Conservation (phyloP, 2,113 vertebrate genomes). For the Pachyramphus minor region DNA sequence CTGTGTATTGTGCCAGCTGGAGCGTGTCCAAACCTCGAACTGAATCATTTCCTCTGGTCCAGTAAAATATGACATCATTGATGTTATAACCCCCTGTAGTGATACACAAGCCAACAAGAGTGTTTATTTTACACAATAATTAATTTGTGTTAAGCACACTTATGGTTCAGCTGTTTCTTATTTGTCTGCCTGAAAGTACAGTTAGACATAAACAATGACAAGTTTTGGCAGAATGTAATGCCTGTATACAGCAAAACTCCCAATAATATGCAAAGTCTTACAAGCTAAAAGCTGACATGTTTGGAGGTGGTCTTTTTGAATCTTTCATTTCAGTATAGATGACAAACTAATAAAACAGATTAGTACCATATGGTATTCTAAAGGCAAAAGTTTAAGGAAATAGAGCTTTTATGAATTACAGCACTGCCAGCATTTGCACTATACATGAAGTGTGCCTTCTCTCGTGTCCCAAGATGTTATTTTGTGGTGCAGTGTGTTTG, state of each 20-base stretch:
- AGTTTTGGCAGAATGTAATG: not conserved
- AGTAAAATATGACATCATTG: slow-evolving; percentile 89
- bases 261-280: not conserved
- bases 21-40: slow-evolving; percentile 85
- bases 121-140: slow-evolving; percentile 16
- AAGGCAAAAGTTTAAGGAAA: not conserved
- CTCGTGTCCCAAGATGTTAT: not conserved
- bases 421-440: not conserved
- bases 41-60: slow-evolving; percentile 89
- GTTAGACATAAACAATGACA: not conserved
- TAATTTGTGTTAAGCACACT: not conserved
- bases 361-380: not conserved
- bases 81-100: slow-evolving; percentile 87
- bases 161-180: slow-evolving; percentile 12
- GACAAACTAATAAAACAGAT: not conserved
- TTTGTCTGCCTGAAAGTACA: not conserved
- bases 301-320: not conserved
- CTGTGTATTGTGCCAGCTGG: slow-evolving; percentile 85
- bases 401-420: not conserved
- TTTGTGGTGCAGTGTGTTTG: fast-evolving
- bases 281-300: not conserved
- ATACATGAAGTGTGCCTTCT: not conserved
- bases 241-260: not conserved
- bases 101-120: not conserved
- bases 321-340: not conserved